Conservation (phyloP, 2,888 invertebrate species). For the Lucinisca nassula region DNA sequence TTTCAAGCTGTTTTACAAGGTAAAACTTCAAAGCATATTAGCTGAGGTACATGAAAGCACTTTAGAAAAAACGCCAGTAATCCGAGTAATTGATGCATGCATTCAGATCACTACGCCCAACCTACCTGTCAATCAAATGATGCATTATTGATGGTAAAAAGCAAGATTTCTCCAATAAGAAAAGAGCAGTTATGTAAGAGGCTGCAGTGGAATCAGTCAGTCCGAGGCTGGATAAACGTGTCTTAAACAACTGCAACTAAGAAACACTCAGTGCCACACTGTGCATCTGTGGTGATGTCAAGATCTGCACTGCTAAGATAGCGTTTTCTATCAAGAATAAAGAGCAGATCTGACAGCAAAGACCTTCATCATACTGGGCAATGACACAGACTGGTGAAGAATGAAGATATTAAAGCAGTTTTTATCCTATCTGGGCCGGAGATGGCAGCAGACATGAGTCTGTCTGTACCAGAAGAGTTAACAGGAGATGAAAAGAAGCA, state of each 20-base stretch:
- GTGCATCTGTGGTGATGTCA: too few relatives aligned
- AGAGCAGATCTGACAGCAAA: too few relatives aligned
- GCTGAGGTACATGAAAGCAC: background rate
- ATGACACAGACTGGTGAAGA: too few relatives aligned
- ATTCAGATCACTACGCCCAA: background rate
- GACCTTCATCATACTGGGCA: too few relatives aligned
- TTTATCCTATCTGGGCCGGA: too few relatives aligned
- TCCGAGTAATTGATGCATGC: slow-evolving; percentile 1
- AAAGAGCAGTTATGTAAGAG: background rate
- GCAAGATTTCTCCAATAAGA: slow-evolving; percentile 1
- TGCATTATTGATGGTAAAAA: background rate
- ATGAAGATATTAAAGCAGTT: too few relatives aligned
- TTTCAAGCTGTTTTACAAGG: background rate
- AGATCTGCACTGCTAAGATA: too few relatives aligned
- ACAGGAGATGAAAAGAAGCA: background rate
- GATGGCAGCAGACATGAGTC: background rate
- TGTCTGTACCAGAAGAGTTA: too few relatives aligned
- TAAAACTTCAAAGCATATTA: slow-evolving; percentile 4
- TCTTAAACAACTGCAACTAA: too few relatives aligned
- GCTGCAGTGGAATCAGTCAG: background rate
- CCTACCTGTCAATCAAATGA: background rate
- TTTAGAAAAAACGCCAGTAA: background rate
- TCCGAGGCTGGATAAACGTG: too few relatives aligned
- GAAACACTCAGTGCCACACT: too few relatives aligned
- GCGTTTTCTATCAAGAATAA: too few relatives aligned